Evolutionary conservation across 2,797 vertebrate species (phyloP).

Genomic region (Mormyrops attenuatus): DNA sequence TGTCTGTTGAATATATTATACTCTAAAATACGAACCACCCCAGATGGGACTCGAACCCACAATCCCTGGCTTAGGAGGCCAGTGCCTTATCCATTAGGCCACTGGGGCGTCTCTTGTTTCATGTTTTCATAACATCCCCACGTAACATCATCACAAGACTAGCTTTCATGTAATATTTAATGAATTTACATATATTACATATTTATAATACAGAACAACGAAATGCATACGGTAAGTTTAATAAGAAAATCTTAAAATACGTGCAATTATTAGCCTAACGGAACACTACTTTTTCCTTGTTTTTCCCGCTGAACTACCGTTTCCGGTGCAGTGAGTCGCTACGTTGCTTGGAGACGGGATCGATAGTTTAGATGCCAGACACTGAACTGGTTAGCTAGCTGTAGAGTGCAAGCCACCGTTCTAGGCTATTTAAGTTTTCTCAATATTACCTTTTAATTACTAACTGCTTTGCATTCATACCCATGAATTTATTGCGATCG

Average conservation of each 20-base stretch:
- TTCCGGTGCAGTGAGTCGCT: conserved; percentile 6
- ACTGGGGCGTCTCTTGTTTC: conserved; percentile 37
- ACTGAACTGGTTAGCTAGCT: neutral
- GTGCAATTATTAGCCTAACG: neutral
- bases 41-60: conserved; percentile 36
- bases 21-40: conserved; percentile 20
- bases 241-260: neutral
- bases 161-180: neutral
- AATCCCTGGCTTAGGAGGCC: conserved; percentile 13
- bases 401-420: neutral
- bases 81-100: conserved; percentile 62
- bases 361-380: neutral
- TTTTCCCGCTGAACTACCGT: neutral
- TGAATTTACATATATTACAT: neutral
- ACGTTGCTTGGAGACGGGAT: conserved; percentile 21
- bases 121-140: neutral
- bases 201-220: neutral
- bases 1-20: neutral
- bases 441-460: neutral
- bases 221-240: neutral
- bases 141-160: neutral
- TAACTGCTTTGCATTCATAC: neutral
- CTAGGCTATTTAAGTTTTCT: neutral
- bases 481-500: neutral
- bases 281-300: neutral